Percentiles rank a stretch among this genome's conserved stretches.
Evolutionary conservation across 2,888 invertebrate genomes (phyloP).

Genomic region (Dyspetes luteomarginatus): DNA sequence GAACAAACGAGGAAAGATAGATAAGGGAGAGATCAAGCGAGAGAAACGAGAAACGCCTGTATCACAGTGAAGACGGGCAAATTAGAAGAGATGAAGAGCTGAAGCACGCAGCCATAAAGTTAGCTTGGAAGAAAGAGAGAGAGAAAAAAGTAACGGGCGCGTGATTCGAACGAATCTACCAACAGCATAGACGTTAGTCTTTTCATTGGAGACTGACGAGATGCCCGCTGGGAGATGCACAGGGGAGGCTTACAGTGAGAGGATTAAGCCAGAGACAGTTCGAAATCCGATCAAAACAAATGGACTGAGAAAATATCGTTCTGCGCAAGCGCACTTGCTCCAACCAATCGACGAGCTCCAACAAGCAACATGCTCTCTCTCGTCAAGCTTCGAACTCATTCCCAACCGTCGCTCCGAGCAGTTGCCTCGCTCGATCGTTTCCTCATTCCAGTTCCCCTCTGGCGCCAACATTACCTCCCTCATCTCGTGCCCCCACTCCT

Average conservation of each 20-base stretch:
- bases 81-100: background rate
- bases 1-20: background rate
- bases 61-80: background rate
- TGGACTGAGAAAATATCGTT: slow-evolving; percentile 80
- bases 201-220: slow-evolving; percentile 79
- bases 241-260: slow-evolving; percentile 76
- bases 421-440: slow-evolving; percentile 37
- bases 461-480: slow-evolving; percentile 63
- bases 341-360: slow-evolving; percentile 46
- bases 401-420: slow-evolving; percentile 61
- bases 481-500: slow-evolving; percentile 83
- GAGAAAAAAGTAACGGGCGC: slow-evolving; percentile 35
- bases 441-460: slow-evolving; percentile 28
- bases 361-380: slow-evolving; percentile 13
- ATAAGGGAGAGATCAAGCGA: background rate
- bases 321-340: slow-evolving; percentile 23
- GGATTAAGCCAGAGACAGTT: slow-evolving; percentile 81
- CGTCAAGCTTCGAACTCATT: slow-evolving; percentile 24
- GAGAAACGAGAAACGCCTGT: slow-evolving; percentile 4
- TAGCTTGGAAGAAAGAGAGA: slow-evolving; percentile 5
- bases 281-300: slow-evolving; percentile 83
- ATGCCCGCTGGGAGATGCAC: slow-evolving; percentile 75
- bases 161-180: slow-evolving; percentile 61
- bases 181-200: slow-evolving; percentile 75
- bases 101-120: slow-evolving; percentile 32